These are phyloP conservation scores for Apotomis betuletana DNA, from an alignment of 2,888 invertebrate genomes.

Conservation along the genomic window DNA sequence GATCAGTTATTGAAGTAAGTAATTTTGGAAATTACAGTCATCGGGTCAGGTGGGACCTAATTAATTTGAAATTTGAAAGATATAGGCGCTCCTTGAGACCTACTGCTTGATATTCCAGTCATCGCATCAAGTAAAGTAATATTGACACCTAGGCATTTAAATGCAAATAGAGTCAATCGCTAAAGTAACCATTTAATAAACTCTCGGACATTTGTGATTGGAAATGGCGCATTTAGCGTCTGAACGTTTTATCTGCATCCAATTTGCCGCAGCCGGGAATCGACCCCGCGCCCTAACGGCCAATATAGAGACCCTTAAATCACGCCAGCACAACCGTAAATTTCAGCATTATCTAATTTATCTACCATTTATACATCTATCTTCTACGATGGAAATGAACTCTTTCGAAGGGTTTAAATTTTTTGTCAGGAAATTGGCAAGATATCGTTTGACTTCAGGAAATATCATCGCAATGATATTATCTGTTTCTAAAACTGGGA, in stretches of 20 bases:
- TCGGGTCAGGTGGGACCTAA: too few species aligned
- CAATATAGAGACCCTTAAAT: conserved; percentile 1
- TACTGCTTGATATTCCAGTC: too few species aligned
- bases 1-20: too few species aligned
- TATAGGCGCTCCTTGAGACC: too few species aligned
- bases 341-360: neutral
- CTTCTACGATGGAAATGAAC: neutral
- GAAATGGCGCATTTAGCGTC: neutral
- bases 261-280: neutral
- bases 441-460: neutral
- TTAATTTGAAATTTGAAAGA: too few species aligned
- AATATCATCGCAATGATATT: neutral
- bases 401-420: neutral
- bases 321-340: neutral
- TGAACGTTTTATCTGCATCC: neutral
- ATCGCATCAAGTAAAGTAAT: too few species aligned
- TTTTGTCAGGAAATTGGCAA: conserved; percentile 4
- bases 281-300: neutral
- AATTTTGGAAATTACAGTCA: too few species aligned
- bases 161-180: too few species aligned
- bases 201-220: too few species aligned
- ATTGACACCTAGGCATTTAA: too few species aligned
- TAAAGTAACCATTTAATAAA: too few species aligned
- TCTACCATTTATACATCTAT: neutral
- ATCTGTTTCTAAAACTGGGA: neutral